Conservation (phyloP, 2,888 invertebrate genomes). For the Napeogenes inachia region DNA sequence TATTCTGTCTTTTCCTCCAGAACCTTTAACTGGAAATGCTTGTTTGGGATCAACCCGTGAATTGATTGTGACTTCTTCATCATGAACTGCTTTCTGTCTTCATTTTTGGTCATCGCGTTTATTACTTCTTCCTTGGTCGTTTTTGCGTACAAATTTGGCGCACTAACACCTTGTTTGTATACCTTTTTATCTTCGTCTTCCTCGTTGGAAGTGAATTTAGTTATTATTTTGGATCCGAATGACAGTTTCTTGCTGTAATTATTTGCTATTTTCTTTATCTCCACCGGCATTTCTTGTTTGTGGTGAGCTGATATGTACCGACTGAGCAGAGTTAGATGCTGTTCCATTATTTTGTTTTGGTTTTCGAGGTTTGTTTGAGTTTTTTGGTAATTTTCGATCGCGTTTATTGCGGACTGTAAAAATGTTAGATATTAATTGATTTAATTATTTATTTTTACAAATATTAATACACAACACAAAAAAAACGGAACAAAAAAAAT, state of each 20-base stretch:
- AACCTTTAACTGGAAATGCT: constrained; percentile 64
- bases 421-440: constrained; percentile 13
- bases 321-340: constrained; percentile 84
- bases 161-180: constrained; percentile 58
- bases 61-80: constrained; percentile 71
- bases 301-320: constrained; percentile 83
- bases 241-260: constrained; percentile 69
- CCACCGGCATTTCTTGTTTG: constrained; percentile 83
- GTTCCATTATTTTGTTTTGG: constrained; percentile 84
- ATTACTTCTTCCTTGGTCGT: constrained; percentile 49
- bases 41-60: constrained; percentile 58
- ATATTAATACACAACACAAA: too few relatives aligned
- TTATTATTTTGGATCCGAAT: constrained; percentile 66
- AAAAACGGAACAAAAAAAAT: too few relatives aligned
- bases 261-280: constrained; percentile 85
- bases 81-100: constrained; percentile 52
- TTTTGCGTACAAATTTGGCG: constrained; percentile 68
- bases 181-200: constrained; percentile 58
- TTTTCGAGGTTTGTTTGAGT: constrained; percentile 81
- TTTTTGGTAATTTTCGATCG: constrained; percentile 80
- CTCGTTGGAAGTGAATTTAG: constrained; percentile 58
- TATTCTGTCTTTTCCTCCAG: constrained; percentile 73
- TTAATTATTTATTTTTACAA: too few relatives aligned
- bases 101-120: constrained; percentile 40
- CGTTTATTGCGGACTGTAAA: constrained; percentile 81